phyloP scores from a whole-genome alignment of 1,140 invertebrate genomes.

The Cyphomyrmex costatus region DNA sequence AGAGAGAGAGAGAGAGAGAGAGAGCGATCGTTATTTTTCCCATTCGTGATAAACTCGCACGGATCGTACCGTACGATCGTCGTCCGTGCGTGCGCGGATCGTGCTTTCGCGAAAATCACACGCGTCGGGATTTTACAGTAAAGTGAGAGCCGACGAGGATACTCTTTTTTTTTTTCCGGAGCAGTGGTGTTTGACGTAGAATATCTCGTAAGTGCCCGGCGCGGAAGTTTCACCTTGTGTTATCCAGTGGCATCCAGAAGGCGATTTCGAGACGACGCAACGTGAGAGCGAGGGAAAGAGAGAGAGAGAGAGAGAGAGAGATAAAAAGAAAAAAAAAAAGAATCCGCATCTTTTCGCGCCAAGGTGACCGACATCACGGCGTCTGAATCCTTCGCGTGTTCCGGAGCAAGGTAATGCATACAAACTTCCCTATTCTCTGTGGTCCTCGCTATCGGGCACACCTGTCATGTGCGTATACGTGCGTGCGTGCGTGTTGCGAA shows the following conservation, averaged over 20 bases:
- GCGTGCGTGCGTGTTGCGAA: neutral
- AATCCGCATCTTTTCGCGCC: slow-evolving; percentile 46
- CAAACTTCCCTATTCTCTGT: slow-evolving; percentile 45
- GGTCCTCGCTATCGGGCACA: slow-evolving; percentile 40
- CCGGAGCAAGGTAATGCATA: slow-evolving; percentile 71
- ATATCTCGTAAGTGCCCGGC: slow-evolving; percentile 23
- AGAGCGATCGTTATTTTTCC: slow-evolving; percentile 58
- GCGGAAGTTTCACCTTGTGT: slow-evolving; percentile 40
- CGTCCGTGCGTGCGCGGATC: slow-evolving; percentile 26
- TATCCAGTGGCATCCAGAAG: slow-evolving; percentile 5
- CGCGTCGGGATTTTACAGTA: slow-evolving; percentile 26
- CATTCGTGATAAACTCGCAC: slow-evolving; percentile 55
- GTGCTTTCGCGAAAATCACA: slow-evolving; percentile 13
- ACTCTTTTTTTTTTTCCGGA: slow-evolving; percentile 38
- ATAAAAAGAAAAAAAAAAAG: neutral
- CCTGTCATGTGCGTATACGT: neutral
- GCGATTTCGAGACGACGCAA: neutral
- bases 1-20: slow-evolving; percentile 40
- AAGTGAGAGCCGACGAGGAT: slow-evolving; percentile 51
- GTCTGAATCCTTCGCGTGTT: slow-evolving; percentile 70
- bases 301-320: neutral
- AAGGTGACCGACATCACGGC: slow-evolving; percentile 74
- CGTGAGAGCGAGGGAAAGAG: neutral
- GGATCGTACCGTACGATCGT: slow-evolving; percentile 25
- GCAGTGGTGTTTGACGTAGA: slow-evolving; percentile 34